These are phyloP conservation scores for Nibea coibor DNA, from an alignment of 2,113 vertebrate species.

Conservation along the genomic window DNA sequence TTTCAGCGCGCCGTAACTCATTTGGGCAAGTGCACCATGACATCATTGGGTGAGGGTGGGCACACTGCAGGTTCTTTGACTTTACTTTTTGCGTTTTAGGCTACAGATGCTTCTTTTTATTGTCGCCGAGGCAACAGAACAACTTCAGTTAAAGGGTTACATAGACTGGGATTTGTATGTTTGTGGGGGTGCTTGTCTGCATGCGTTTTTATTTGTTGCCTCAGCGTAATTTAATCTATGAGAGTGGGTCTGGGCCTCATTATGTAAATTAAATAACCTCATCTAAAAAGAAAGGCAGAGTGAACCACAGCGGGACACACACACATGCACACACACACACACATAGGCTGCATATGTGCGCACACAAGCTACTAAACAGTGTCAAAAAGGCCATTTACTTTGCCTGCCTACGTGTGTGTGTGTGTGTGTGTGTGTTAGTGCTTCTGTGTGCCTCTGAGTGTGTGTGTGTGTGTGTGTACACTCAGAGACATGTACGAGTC, in stretches of 20 bases:
- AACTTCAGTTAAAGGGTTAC: constrained; percentile 26
- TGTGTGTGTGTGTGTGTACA: constrained; percentile 25
- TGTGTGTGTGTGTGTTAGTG: constrained; percentile 42
- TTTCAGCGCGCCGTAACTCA: constrained; percentile 77
- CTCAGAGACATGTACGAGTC: constrained; percentile 55
- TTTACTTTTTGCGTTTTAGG: constrained; percentile 40
- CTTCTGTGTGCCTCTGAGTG: constrained; percentile 40
- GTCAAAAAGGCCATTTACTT: no score
- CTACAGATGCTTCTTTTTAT: constrained; percentile 30
- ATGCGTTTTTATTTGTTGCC: constrained; percentile 79
- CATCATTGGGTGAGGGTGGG: constrained; percentile 65
- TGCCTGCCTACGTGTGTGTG: constrained; percentile 41
- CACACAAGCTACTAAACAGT: no score
- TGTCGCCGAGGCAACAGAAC: neutral
- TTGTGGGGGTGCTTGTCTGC: constrained; percentile 61
- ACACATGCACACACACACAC: constrained; percentile 17
- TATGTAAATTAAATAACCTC: constrained; percentile 83
- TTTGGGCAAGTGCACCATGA: constrained; percentile 59
- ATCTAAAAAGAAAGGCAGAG: constrained; percentile 69
- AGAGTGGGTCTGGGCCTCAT: constrained; percentile 80
- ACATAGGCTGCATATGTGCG: constrained; percentile 12
- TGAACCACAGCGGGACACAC: constrained; percentile 60
- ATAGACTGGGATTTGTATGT: constrained; percentile 58
- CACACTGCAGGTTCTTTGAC: constrained; percentile 41
- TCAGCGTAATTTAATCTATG: constrained; percentile 79